Percentiles rank a stretch among this genome's conserved stretches.
Evolutionary conservation across 2,113 vertebrate genomes (phyloP).

Genomic region (Aspidoscelis tigris): DNA sequence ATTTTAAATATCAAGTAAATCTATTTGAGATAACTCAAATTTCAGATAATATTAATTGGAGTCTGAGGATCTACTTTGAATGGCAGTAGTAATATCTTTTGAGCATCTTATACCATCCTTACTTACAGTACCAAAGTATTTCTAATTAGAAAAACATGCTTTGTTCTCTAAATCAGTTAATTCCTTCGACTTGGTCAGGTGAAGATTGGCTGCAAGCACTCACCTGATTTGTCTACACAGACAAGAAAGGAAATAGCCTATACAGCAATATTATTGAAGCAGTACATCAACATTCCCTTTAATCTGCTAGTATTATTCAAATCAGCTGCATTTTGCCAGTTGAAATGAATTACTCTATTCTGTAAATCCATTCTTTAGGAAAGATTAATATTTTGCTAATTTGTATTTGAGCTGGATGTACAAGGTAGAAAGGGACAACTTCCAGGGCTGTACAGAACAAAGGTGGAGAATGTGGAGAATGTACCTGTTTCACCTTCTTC

Average conservation of each 20-base stretch:
- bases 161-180: constrained; percentile 9
- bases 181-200: constrained; percentile 26
- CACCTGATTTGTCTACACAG: constrained; percentile 27
- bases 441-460: neutral
- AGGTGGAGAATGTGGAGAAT: neutral
- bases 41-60: constrained; percentile 4
- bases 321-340: constrained; percentile 18
- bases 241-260: constrained; percentile 7
- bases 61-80: neutral
- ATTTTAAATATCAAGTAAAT: constrained; percentile 21
- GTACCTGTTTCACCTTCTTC: too few relatives aligned
- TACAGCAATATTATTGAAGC: constrained; percentile 12
- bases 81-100: constrained; percentile 19
- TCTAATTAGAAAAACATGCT: constrained; percentile 29
- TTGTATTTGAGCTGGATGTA: neutral
- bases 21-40: constrained; percentile 17
- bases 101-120: constrained; percentile 4
- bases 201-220: constrained; percentile 32
- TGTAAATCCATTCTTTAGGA: neutral
- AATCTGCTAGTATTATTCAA: constrained; percentile 2
- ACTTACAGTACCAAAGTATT: neutral
- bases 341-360: constrained; percentile 18
- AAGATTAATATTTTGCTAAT: neutral
- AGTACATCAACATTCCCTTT: constrained; percentile 19
- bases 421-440: neutral